phyloP scores from a whole-genome alignment of 1,140 invertebrate species.

The Caenorhabditis latens region DNA sequence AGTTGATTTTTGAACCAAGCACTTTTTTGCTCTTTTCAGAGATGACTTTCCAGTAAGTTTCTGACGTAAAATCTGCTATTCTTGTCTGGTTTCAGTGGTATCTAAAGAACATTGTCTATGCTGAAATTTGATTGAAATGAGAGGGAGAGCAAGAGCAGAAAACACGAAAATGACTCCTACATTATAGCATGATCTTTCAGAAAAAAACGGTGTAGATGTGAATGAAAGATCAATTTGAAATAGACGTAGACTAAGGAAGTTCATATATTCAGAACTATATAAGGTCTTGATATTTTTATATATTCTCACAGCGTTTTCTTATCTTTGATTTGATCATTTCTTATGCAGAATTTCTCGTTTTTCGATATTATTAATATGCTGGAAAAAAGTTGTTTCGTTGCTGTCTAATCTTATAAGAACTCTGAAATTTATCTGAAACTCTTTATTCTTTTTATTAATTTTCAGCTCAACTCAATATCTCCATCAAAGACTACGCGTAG shows the following conservation, averaged over 20 bases:
- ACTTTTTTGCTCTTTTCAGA: not conserved
- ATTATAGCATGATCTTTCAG: conserved; percentile 33
- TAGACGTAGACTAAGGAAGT: not conserved
- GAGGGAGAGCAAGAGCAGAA: not conserved
- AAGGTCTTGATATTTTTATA: not conserved
- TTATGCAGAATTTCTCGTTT: no score
- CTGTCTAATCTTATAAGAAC: no score
- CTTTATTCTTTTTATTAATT: no score
- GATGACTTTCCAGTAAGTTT: not conserved
- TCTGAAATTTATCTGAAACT: no score
- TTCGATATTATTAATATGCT: no score
- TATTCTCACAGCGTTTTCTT: not conserved
- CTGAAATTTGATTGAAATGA: not conserved
- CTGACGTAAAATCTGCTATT: conserved; percentile 2
- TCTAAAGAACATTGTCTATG: not conserved
- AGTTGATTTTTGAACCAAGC: conserved; percentile 34
- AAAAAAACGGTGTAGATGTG: not conserved
- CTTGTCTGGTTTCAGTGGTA: not conserved
- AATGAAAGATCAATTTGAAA: not conserved
- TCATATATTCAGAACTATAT: not conserved
- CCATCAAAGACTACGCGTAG: no score
- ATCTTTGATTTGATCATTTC: no score
- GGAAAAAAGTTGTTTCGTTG: no score
- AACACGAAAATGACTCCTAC: not conserved
- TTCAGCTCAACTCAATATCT: no score